phyloP scores from a whole-genome alignment of 2,888 invertebrate species.

The Helicoverpa assulta region DNA sequence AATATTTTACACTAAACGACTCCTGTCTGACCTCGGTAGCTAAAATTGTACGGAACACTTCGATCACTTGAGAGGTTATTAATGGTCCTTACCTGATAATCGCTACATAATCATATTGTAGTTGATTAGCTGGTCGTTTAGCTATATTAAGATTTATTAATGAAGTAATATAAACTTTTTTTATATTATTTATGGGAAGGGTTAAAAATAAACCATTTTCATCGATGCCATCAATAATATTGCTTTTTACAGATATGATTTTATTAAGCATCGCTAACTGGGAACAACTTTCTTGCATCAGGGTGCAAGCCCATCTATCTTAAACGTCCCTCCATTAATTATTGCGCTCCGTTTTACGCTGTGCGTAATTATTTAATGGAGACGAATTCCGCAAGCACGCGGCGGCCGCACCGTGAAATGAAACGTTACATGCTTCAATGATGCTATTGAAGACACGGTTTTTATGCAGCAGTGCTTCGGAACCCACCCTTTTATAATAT shows the following conservation, averaged over 20 bases:
- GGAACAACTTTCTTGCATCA: slow-evolving; percentile 50
- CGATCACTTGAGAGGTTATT: neutral
- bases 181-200: too few relatives aligned
- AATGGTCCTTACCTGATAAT: neutral
- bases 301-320: slow-evolving; percentile 58
- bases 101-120: neutral
- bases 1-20: neutral
- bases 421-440: slow-evolving; percentile 82
- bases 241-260: slow-evolving; percentile 16
- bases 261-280: slow-evolving; percentile 42
- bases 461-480: slow-evolving; percentile 66
- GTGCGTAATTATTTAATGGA: slow-evolving; percentile 85
- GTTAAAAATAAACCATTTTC: neutral
- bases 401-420: slow-evolving; percentile 82
- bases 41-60: neutral
- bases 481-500: slow-evolving; percentile 58
- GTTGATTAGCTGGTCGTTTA: neutral
- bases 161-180: neutral
- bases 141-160: neutral
- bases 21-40: neutral
- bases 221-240: neutral
- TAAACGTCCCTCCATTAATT: slow-evolving; percentile 64
- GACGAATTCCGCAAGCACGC: slow-evolving; percentile 81
- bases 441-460: slow-evolving; percentile 68
- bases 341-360: slow-evolving; percentile 64